Evolutionary conservation across 2,113 vertebrate species (phyloP), one percentile per base, ranked within the genome.

Genomic region (Poicephalus gulielmi): DNA sequence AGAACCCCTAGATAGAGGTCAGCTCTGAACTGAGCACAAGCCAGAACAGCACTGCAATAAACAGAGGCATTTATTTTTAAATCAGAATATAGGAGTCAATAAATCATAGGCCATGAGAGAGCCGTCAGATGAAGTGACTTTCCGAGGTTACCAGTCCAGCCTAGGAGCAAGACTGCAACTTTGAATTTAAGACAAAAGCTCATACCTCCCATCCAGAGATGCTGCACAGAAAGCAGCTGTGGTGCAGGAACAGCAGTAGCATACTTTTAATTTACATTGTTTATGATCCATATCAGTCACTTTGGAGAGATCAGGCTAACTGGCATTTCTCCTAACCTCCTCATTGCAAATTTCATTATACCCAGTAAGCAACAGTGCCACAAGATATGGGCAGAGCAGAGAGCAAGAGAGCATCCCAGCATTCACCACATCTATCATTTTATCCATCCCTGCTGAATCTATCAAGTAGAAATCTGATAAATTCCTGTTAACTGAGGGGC

Each of bases 221-320:
- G 12, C 24, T 49, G 77, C 89, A 12, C 66, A 5, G 4, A 10
- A 49, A 84, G 83, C 90, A 62, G 79, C 79, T 49, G 49, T 3
- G 4, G 30, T 9, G 41, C 79, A 83, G 35, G 28, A 90, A 7
- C 11, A 28, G 33, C 1, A 39, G 74, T 53, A 73, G 47, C 33
- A 33, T 2, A 10, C 12, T 81, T 74, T 16, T 15, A 4, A 76
- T 92, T 81, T 28, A 11, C 37, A 37, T 69, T 22, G 73, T 90
- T 88, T 75, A 78, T 60, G 71, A 86, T 17, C 60, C 55, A 2
- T 13, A 84, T 33, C 76, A 93, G 86, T 75, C 92, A 89, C 67
- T 76, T 57, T 1, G 0, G 37, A 39, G 14, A 76, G 11, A 46
- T 17, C 4, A 1, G 24, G 55, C 47, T 37, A 83, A 71, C 0